Evolutionary conservation across 2,797 vertebrate species (phyloP).

Genomic region (Siniperca obscura): DNA sequence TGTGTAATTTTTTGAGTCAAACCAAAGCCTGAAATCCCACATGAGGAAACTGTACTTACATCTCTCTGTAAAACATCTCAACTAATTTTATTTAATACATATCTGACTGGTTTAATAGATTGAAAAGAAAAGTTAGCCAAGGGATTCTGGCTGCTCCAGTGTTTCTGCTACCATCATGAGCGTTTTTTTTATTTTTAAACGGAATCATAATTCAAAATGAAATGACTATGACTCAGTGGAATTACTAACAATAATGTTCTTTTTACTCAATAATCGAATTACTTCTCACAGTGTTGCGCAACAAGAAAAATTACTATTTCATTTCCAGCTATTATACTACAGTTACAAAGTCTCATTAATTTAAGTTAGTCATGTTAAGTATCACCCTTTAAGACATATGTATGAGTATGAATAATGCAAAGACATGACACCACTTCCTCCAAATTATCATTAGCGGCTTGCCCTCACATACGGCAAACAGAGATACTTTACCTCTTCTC

Average conservation of each 20-base stretch:
- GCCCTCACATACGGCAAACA: background rate
- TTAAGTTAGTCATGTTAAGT: constrained; percentile 25
- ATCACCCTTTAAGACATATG: constrained; percentile 1
- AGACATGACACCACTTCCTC: constrained; percentile 19
- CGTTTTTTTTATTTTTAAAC: constrained; percentile 39
- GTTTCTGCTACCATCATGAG: constrained; percentile 19
- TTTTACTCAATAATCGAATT: constrained; percentile 44
- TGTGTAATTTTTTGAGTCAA: constrained; percentile 15
- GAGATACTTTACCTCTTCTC: background rate
- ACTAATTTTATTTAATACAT: constrained; percentile 43
- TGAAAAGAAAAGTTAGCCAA: constrained; percentile 26
- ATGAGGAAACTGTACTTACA: constrained; percentile 34
- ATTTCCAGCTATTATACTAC: constrained; percentile 26
- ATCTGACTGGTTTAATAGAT: constrained; percentile 40
- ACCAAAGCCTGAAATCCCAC: constrained; percentile 19
- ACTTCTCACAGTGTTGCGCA: constrained; percentile 19
- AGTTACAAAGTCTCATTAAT: constrained; percentile 41
- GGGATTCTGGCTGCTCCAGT: constrained; percentile 1
- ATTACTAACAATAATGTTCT: constrained; percentile 20
- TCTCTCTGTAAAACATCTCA: constrained; percentile 39
- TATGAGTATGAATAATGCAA: constrained; percentile 36
- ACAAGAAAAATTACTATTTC: constrained; percentile 49
- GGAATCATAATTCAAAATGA: constrained; percentile 37
- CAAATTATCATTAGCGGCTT: constrained; percentile 26
- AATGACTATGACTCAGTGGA: constrained; percentile 17